Conservation (phyloP, 2,888 invertebrate genomes). For the Lochmaea capreae region DNA sequence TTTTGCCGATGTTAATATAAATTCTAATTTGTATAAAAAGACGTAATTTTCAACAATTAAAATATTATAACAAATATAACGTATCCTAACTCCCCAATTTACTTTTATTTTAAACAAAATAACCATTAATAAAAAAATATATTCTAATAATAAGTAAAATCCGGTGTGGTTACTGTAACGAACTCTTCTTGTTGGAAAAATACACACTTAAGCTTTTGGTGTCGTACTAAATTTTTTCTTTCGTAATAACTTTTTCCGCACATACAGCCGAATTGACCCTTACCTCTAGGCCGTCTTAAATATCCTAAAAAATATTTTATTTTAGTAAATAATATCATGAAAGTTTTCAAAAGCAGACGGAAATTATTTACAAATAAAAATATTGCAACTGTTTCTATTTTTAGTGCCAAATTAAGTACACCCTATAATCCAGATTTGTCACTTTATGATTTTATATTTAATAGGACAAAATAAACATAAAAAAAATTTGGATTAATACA, state of each 20-base stretch:
- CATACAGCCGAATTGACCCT: slow-evolving; percentile 50
- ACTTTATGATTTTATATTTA: too few relatives aligned
- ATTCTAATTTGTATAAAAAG: not conserved
- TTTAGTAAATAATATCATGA: not conserved
- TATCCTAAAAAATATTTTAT: slow-evolving; percentile 29
- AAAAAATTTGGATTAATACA: too few relatives aligned
- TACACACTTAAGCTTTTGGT: slow-evolving; percentile 50
- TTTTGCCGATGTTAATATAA: not conserved
- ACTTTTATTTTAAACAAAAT: not conserved
- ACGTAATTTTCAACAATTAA: slow-evolving; percentile 1
- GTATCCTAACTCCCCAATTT: not conserved
- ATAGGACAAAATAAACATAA: too few relatives aligned
- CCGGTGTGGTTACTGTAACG: slow-evolving; percentile 7
- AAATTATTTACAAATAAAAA: not conserved
- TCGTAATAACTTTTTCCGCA: slow-evolving; percentile 54
- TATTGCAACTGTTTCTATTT: too few relatives aligned
- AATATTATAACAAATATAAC: slow-evolving; percentile 12
- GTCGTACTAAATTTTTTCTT: slow-evolving; percentile 53
- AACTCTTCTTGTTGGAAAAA: slow-evolving; percentile 32
- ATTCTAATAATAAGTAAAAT: slow-evolving; percentile 17
- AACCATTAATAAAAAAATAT: not conserved
- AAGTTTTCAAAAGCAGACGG: not conserved
- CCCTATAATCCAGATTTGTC: not conserved
- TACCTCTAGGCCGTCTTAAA: slow-evolving; percentile 51
- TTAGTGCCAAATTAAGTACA: not conserved